Conservation (phyloP, 2,888 invertebrate genomes). For the Onthophagus sagittarius region DNA sequence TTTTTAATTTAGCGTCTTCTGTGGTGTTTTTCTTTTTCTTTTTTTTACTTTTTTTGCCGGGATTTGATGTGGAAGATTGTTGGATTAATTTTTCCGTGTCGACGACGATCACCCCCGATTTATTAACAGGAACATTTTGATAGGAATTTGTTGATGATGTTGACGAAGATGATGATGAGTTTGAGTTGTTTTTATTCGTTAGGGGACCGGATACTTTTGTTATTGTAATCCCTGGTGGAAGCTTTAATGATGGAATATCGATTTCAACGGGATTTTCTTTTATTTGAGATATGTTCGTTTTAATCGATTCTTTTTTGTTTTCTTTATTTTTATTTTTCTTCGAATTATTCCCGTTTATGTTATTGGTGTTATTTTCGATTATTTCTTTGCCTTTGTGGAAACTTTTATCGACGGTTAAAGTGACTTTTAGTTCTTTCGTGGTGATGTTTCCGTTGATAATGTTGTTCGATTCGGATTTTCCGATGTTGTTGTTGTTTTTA, state of each 20-base stretch:
- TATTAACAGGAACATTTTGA: constrained; percentile 42
- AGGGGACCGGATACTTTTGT: constrained; percentile 51
- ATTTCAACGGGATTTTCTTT: constrained; percentile 29
- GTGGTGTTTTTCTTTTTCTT: constrained; percentile 50
- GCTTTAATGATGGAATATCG: constrained; percentile 42
- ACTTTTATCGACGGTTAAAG: constrained; percentile 37
- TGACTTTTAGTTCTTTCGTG: constrained; percentile 41
- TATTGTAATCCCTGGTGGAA: constrained; percentile 49
- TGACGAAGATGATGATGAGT: constrained; percentile 15
- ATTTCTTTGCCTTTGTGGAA: constrained; percentile 27
- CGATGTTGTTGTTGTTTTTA: constrained; percentile 17
- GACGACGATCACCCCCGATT: constrained; percentile 59
- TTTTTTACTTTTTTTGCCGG: constrained; percentile 53
- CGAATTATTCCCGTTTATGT: neutral
- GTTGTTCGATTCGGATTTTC: constrained; percentile 23
- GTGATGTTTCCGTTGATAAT: constrained; percentile 15
- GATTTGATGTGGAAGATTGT: constrained; percentile 31
- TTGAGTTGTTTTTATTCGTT: constrained; percentile 36
- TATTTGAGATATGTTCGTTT: constrained; percentile 24
- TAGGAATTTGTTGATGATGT: constrained; percentile 29
- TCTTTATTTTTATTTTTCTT: constrained; percentile 25
- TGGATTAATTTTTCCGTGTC: constrained; percentile 58
- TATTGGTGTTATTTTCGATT: constrained; percentile 2
- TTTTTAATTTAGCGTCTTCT: constrained; percentile 25
- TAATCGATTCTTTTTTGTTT: constrained; percentile 15